Conservation (phyloP, 2,888 invertebrate species). For the Acronicta psi region DNA sequence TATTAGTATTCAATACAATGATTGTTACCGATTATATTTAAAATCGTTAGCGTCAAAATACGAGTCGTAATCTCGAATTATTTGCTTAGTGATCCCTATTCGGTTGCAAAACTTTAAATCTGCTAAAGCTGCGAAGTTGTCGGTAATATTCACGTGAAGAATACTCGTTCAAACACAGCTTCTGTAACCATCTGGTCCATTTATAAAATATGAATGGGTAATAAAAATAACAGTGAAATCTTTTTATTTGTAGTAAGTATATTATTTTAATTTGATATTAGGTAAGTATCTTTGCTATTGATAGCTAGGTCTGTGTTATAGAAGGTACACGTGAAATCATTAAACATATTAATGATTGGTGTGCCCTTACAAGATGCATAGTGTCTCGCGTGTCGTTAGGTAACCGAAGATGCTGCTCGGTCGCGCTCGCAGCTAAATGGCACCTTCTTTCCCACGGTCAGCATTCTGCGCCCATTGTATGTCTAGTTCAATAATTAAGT, state of each 20-base stretch:
- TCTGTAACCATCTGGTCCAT: conserved; percentile 14
- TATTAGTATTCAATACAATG: conserved; percentile 10
- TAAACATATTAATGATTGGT: conserved; percentile 41
- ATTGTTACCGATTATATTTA: conserved; percentile 21
- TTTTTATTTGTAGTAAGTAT: neutral
- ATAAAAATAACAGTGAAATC: no score
- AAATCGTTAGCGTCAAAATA: conserved; percentile 13
- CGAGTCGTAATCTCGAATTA: conserved; percentile 1
- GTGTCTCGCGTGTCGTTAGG: conserved; percentile 59
- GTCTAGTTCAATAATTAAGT: conserved; percentile 77
- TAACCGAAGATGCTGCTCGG: conserved; percentile 69
- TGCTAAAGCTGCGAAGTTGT: conserved; percentile 32
- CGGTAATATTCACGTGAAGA: conserved; percentile 10
- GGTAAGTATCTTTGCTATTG: conserved; percentile 18
- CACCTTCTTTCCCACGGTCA: conserved; percentile 78
- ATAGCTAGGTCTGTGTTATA: conserved; percentile 15
- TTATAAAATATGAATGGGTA: conserved; percentile 24
- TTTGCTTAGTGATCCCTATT: conserved; percentile 15
- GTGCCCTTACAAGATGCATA: conserved; percentile 41
- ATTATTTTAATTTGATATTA: conserved; percentile 3
- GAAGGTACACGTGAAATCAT: conserved; percentile 31
- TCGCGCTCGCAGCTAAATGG: conserved; percentile 67
- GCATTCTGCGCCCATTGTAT: conserved; percentile 70
- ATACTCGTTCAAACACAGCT: conserved; percentile 23
- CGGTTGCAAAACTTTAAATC: conserved; percentile 25